These are phyloP conservation scores for Cladorhizidae sp. DNA, from an alignment of 37 sponge, comb jelly and placozoan genomes.

Conservation along the genomic window DNA sequence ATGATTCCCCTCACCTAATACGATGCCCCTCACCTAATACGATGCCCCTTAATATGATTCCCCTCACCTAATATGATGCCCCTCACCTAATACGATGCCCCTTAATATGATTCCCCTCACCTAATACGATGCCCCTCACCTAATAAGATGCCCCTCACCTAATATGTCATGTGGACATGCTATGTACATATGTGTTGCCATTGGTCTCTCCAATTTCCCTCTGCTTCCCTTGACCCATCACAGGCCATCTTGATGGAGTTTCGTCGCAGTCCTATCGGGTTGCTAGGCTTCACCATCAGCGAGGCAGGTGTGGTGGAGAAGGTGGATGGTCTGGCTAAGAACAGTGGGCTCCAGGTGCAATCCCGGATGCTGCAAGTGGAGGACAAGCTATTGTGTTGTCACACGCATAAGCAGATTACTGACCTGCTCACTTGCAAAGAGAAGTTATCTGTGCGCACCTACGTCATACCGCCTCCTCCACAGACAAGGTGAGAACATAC, in stretches of 20 bases:
- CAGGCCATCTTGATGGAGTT: constrained; percentile 62
- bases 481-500: background rate
- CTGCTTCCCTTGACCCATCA: too few relatives aligned
- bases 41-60: too few relatives aligned
- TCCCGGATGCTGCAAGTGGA: constrained; percentile 60
- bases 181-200: too few relatives aligned
- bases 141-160: too few relatives aligned
- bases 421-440: constrained; percentile 37
- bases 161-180: too few relatives aligned
- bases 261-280: constrained; percentile 23
- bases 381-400: constrained; percentile 45
- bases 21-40: too few relatives aligned
- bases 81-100: too few relatives aligned
- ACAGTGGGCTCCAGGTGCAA: constrained; percentile 40
- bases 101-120: too few relatives aligned
- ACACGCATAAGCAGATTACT: constrained; percentile 37
- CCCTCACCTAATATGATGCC: too few relatives aligned
- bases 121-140: too few relatives aligned
- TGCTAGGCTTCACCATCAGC: constrained; percentile 61
- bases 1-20: too few relatives aligned
- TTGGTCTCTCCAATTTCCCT: too few relatives aligned
- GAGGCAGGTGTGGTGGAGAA: constrained; percentile 56
- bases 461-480: constrained; percentile 58
- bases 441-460: constrained; percentile 31
- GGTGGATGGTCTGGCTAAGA: constrained; percentile 61